Percentiles rank a stretch among this genome's conserved stretches.
Conservation (phyloP, 2,797 vertebrate genomes). For the Acrossocheilus wenchowensis region DNA sequence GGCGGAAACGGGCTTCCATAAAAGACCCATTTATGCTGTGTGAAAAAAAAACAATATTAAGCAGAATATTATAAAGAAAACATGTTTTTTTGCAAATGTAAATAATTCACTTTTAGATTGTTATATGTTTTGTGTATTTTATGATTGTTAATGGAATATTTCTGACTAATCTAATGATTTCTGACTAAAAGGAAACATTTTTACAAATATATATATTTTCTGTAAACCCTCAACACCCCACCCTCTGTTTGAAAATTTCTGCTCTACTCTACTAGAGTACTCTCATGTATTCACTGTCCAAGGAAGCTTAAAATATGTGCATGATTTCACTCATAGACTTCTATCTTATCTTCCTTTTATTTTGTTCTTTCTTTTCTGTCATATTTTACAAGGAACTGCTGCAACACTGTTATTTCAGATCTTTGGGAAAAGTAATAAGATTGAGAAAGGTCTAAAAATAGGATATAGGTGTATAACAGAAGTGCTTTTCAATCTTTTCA, state of each 20-base stretch:
- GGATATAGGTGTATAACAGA: conserved; percentile 34
- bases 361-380: conserved; percentile 28
- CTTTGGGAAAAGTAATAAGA: conserved; percentile 15
- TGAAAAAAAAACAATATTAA: not conserved
- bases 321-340: not conserved
- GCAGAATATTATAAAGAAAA: not conserved
- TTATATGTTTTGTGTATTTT: not conserved
- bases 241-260: not conserved
- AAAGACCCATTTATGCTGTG: not conserved
- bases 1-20: too few species aligned
- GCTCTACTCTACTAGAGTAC: not conserved
- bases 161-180: not conserved
- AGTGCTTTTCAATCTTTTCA: conserved; percentile 31
- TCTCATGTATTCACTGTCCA: not conserved
- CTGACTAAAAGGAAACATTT: not conserved
- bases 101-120: not conserved
- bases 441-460: conserved; percentile 31
- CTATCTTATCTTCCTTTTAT: conserved; percentile 22
- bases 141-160: not conserved
- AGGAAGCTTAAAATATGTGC: conserved; percentile 53
- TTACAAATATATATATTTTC: not conserved
- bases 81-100: not conserved
- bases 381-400: conserved; percentile 15
- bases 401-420: conserved; percentile 18
- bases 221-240: not conserved